Evolutionary conservation across 2,113 vertebrate species (phyloP).

Genomic region (Centropristis striata): DNA sequence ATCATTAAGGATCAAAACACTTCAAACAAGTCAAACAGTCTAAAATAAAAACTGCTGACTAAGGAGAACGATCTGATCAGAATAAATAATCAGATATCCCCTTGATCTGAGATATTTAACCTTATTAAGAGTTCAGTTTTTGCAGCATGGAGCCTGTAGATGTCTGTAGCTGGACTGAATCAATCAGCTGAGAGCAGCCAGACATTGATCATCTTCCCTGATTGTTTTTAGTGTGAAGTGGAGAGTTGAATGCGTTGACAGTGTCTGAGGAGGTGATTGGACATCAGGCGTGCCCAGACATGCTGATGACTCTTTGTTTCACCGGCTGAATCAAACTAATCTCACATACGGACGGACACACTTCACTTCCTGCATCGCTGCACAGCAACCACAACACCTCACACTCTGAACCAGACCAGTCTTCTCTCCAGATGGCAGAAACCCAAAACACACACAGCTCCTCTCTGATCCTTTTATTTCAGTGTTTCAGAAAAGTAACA

Average conservation of each 20-base stretch:
- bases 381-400: slow-evolving; percentile 78
- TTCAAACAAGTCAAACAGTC: too few relatives aligned
- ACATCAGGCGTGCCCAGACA: slow-evolving; percentile 64
- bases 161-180: slow-evolving; percentile 27
- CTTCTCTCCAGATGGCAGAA: slow-evolving; percentile 55
- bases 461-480: slow-evolving; percentile 37
- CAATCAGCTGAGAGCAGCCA: slow-evolving; percentile 14
- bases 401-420: slow-evolving; percentile 47
- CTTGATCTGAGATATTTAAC: too few relatives aligned
- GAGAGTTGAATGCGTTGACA: slow-evolving; percentile 31
- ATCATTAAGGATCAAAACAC: too few relatives aligned
- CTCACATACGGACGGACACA: slow-evolving; percentile 31
- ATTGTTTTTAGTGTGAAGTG: slow-evolving; percentile 12
- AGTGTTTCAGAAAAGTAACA: slow-evolving; percentile 48
- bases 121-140: too few relatives aligned
- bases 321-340: slow-evolving; percentile 37
- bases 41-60: too few relatives aligned
- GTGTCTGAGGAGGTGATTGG: slow-evolving; percentile 14
- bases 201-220: slow-evolving; percentile 14
- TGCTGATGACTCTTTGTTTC: slow-evolving; percentile 64
- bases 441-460: slow-evolving; percentile 60
- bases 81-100: too few relatives aligned
- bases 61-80: too few relatives aligned
- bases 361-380: slow-evolving; percentile 55
- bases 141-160: slow-evolving; percentile 40